phyloP scores from a whole-genome alignment of 2,797 vertebrate genomes.

The Peromyscus melanophrys region DNA sequence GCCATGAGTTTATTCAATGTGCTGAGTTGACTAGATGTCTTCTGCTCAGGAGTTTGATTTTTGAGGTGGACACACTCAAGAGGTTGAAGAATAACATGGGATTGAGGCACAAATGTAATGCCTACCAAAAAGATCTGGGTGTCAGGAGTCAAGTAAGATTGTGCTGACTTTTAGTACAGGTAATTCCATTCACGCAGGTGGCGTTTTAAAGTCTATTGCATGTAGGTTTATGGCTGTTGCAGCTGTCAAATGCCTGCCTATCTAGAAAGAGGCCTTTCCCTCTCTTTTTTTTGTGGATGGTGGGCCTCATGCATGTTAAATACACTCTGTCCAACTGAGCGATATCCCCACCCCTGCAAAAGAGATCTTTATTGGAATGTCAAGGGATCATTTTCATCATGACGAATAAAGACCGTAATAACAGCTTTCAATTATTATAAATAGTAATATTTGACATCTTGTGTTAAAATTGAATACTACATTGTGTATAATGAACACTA shows the following conservation, averaged over 20 bases:
- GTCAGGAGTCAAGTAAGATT: not conserved
- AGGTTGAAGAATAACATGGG: not conserved
- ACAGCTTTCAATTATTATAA: not conserved
- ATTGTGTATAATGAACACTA: not conserved
- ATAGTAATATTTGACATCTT: not conserved
- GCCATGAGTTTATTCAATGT: not conserved
- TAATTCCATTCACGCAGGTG: not conserved
- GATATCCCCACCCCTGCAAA: not conserved
- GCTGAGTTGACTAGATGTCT: not conserved
- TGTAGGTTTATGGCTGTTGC: not conserved
- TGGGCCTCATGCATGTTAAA: not conserved
- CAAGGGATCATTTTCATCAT: not conserved
- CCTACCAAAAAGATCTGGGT: not conserved
- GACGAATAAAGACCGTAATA: not conserved
- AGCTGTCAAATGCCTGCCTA: not conserved
- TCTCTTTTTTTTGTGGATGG: not conserved
- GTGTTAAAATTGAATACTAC: not conserved
- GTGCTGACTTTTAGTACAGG: not conserved
- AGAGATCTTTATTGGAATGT: not conserved
- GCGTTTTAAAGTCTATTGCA: not conserved
- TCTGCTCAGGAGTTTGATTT: not conserved
- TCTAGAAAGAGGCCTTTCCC: not conserved
- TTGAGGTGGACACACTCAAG: not conserved
- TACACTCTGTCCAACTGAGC: not conserved
- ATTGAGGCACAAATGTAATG: not conserved